Conservation (phyloP, 2,888 invertebrate genomes). For the Caenorhabditis sp. region DNA sequence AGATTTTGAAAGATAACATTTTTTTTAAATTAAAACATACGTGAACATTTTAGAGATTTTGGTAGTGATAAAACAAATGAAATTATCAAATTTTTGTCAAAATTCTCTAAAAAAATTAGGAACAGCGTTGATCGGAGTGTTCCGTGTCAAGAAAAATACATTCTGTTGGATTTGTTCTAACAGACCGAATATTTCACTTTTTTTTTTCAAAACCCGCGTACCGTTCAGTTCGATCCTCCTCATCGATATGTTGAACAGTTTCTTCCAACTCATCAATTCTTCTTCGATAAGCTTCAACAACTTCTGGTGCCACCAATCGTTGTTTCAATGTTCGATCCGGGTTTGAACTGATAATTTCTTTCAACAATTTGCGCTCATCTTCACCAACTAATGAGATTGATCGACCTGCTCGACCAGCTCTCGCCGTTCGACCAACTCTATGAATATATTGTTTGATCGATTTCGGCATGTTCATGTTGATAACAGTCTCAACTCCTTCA, state of each 20-base stretch:
- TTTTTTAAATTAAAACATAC: too few species aligned
- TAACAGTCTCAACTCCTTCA: constrained; percentile 90
- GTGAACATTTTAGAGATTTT: too few species aligned
- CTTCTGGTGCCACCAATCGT: constrained; percentile 75
- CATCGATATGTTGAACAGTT: constrained; percentile 83
- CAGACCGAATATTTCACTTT: too few species aligned
- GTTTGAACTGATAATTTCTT: constrained; percentile 80
- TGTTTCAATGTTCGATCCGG: constrained; percentile 60
- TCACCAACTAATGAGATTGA: constrained; percentile 93
- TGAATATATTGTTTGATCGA: constrained; percentile 96
- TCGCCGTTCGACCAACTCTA: constrained; percentile 90
- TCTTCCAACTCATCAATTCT: constrained; percentile 81
- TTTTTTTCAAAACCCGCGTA: neutral
- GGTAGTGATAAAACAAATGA: too few species aligned
- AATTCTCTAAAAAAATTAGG: too few species aligned
- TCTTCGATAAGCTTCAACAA: constrained; percentile 84
- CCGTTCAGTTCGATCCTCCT: constrained; percentile 84
- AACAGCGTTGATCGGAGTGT: too few species aligned
- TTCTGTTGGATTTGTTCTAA: too few species aligned
- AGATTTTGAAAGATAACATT: neutral
- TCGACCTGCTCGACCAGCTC: constrained; percentile 87
- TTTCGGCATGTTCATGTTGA: constrained; percentile 94
- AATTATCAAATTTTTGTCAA: too few species aligned
- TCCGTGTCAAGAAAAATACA: too few species aligned
- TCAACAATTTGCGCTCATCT: constrained; percentile 86